Evolutionary conservation across 2,113 vertebrate genomes (phyloP).

Genomic region (Poeciliopsis turrubarensis): DNA sequence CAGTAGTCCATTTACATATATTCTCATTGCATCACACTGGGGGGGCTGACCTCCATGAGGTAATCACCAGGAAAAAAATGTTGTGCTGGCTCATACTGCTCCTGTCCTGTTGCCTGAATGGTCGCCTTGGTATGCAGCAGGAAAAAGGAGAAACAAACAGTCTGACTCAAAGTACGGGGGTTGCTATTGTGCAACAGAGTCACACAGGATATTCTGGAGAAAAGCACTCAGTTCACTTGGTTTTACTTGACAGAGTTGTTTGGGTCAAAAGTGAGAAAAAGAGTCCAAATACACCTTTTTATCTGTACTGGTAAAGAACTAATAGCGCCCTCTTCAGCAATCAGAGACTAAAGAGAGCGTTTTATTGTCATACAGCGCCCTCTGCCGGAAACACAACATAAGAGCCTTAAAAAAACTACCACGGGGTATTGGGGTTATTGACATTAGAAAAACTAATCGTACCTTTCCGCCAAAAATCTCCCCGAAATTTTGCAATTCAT

Average conservation of each 20-base stretch:
- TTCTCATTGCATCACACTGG: constrained; percentile 68
- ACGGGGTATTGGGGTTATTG: too few relatives aligned
- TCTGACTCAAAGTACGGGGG: neutral
- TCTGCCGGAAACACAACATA: constrained; percentile 36
- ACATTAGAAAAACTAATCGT: too few relatives aligned
- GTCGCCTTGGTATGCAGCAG: neutral
- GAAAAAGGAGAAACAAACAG: constrained; percentile 24
- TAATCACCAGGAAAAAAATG: constrained; percentile 37
- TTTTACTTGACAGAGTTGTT: neutral
- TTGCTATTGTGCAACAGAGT: neutral
- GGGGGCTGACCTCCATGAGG: constrained; percentile 50
- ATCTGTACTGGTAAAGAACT: constrained; percentile 27
- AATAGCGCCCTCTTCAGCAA: constrained; percentile 53
- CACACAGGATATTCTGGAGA: neutral
- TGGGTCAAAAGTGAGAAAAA: neutral
- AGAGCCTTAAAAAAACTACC: too few relatives aligned
- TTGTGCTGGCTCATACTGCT: constrained; percentile 15
- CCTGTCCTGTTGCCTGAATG: neutral
- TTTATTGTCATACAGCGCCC: constrained; percentile 26
- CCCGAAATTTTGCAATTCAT: too few relatives aligned
- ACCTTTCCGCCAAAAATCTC: too few relatives aligned
- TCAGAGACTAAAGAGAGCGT: neutral
- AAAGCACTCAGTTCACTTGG: neutral
- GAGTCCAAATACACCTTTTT: neutral
- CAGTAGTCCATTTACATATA: constrained; percentile 74